Conservation (phyloP, 2,888 invertebrate species). For the Nomada ruficornis region DNA sequence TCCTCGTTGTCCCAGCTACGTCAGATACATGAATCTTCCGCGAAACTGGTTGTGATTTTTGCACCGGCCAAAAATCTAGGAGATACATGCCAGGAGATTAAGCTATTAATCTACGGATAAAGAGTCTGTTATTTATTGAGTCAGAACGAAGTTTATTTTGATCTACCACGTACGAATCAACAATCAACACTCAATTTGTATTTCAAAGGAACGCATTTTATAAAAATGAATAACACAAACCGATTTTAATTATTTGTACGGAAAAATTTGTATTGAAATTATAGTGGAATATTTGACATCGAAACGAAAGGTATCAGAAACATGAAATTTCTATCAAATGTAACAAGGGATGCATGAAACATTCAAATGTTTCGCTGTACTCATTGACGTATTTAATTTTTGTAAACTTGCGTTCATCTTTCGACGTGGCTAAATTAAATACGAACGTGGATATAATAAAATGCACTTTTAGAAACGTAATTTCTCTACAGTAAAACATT, state of each 20-base stretch:
- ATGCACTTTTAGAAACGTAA: neutral
- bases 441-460: neutral
- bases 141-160: constrained; percentile 4
- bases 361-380: neutral
- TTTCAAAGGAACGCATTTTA: neutral
- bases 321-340: neutral
- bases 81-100: constrained; percentile 14
- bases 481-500: neutral
- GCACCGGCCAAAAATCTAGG: neutral
- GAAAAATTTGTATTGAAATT: neutral
- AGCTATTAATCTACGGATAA: neutral
- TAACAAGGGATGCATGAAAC: neutral
- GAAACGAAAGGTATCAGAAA: neutral
- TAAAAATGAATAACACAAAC: too few species aligned
- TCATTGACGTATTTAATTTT: neutral
- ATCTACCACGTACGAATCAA: constrained; percentile 20
- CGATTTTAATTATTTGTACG: too few species aligned
- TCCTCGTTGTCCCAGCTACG: constrained; percentile 9
- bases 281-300: neutral
- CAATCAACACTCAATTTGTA: neutral
- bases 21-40: constrained; percentile 13
- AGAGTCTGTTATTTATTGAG: constrained; percentile 23
- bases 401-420: neutral
- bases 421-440: neutral
- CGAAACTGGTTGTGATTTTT: constrained; percentile 11